A percentile compares a stretch with the other conserved stretches of the same genome.
Conservation (phyloP, 2,888 invertebrate species). For the Xiphydria camelus region DNA sequence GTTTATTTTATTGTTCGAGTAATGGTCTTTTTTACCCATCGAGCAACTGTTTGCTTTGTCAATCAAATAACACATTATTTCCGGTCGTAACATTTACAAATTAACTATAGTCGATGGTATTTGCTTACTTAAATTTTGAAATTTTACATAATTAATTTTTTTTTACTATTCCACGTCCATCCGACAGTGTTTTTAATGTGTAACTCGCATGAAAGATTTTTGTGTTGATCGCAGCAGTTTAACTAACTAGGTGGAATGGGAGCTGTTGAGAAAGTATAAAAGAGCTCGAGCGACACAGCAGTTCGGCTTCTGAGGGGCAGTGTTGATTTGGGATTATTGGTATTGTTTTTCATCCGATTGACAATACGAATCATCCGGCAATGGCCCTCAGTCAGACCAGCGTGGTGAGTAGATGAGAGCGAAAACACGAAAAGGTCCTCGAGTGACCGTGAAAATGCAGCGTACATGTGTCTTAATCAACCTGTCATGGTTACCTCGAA, state of each 20-base stretch:
- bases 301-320: constrained; percentile 51
- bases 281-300: constrained; percentile 48
- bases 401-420: constrained; percentile 61
- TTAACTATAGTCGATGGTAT: no score
- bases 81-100: no score
- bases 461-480: constrained; percentile 16
- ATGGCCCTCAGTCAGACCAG: constrained; percentile 75
- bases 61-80: no score
- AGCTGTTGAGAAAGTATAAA: constrained; percentile 54
- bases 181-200: no score
- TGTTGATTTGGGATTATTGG: constrained; percentile 46
- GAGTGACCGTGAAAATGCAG: constrained; percentile 1
- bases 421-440: constrained; percentile 4
- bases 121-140: no score
- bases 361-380: constrained; percentile 53
- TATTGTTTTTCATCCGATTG: constrained; percentile 50
- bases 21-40: no score
- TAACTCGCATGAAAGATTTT: no score
- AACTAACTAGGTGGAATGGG: constrained; percentile 39
- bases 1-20: no score
- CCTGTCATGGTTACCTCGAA: constrained; percentile 15
- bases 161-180: constrained; percentile 24
- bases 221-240: constrained; percentile 16
- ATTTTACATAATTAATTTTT: constrained; percentile 30
- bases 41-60: no score